These are phyloP conservation scores for Aquatica leii DNA, from an alignment of 2,888 invertebrate species.

Conservation along the genomic window DNA sequence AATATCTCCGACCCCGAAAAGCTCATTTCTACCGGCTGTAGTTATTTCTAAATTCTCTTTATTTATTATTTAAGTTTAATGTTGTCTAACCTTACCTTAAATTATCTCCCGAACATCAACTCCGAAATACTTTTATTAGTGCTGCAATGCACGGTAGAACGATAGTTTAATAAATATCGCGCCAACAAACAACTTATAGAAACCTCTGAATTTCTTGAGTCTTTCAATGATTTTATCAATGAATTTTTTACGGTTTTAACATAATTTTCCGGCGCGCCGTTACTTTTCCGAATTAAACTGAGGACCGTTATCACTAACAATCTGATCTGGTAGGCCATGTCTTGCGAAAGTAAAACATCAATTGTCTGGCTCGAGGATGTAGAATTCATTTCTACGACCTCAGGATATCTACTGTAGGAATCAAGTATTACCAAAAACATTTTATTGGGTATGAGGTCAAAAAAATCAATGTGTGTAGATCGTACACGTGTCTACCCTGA, in stretches of 20 bases:
- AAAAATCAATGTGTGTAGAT: too few species aligned
- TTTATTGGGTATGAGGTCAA: background rate
- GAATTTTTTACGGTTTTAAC: background rate
- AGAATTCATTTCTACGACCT: background rate
- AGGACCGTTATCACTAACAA: background rate
- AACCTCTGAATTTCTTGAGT: background rate
- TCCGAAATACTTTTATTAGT: background rate
- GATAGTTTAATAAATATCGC: background rate
- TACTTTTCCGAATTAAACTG: background rate
- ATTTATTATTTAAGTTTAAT: too few species aligned
- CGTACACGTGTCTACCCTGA: too few species aligned
- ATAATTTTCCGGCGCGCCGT: background rate
- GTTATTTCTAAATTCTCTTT: too few species aligned
- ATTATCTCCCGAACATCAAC: background rate
- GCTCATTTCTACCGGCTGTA: too few species aligned
- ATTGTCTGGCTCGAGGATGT: background rate
- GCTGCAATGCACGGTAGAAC: background rate
- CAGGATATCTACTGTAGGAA: background rate
- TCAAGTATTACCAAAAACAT: background rate
- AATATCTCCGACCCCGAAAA: too few species aligned
- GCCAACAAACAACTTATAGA: background rate
- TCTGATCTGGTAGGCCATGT: background rate
- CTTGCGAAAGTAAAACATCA: background rate
- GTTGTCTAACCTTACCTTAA: background rate
- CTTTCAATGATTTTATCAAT: background rate